Evolutionary conservation across 2,113 vertebrate genomes (phyloP).

Genomic region (Tupaia tana): DNA sequence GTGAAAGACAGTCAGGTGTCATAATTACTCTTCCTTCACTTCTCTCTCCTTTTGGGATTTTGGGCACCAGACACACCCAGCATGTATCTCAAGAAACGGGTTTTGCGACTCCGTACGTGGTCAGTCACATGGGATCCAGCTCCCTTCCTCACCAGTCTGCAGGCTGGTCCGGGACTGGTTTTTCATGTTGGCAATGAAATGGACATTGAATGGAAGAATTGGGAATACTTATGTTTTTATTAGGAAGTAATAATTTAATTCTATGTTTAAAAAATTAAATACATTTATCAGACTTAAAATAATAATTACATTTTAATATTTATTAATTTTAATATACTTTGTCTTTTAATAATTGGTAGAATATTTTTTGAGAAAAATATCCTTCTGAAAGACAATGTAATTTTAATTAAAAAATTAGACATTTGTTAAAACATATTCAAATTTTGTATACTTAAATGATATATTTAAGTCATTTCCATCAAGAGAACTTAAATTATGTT

Average conservation of each 20-base stretch:
- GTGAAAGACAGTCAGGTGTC: no score
- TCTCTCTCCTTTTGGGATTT: no score
- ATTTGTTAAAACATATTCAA: background rate
- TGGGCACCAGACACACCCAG: no score
- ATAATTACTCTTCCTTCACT: no score
- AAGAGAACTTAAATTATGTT: slow-evolving; percentile 1
- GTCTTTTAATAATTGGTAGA: background rate
- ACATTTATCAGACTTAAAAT: background rate
- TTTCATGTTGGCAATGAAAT: background rate
- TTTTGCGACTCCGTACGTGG: no score
- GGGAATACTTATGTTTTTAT: background rate
- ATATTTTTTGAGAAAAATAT: slow-evolving; percentile 30
- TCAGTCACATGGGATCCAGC: no score
- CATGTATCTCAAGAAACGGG: no score
- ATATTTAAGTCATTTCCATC: slow-evolving; percentile 21
- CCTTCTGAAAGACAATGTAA: slow-evolving; percentile 8
- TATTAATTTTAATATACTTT: slow-evolving; percentile 1
- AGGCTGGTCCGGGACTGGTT: no score
- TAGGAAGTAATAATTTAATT: background rate
- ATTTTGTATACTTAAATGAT: background rate
- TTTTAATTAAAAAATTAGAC: slow-evolving; percentile 41
- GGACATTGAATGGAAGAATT: background rate
- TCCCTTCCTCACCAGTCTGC: no score
- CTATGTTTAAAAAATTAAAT: background rate
- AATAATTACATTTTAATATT: slow-evolving; percentile 3